Conservation (phyloP, 2,888 invertebrate species). For the Epistrophella euchroma region DNA sequence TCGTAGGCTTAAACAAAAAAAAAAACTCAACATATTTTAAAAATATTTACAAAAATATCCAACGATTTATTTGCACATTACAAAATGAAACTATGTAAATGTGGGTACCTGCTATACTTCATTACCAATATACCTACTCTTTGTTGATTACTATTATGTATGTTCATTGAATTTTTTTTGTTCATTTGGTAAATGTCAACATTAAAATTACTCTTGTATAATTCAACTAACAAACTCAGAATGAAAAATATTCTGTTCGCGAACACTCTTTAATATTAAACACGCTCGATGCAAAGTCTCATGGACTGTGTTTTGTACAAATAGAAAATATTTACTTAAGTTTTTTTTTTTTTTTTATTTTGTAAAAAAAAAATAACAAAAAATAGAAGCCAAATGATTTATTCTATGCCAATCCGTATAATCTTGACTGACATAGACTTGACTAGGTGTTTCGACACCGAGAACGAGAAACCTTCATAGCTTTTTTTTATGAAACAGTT, state of each 20-base stretch:
- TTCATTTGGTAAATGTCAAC: too few species aligned
- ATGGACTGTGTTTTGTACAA: conserved; percentile 32
- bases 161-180: too few species aligned
- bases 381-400: conserved; percentile 12
- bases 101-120: too few species aligned
- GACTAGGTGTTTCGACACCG: conserved; percentile 3
- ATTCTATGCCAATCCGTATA: neutral
- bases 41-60: conserved; percentile 45
- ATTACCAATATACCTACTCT: too few species aligned
- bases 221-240: too few species aligned
- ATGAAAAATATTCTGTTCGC: conserved; percentile 50
- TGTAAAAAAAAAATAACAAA: neutral
- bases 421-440: conserved; percentile 20
- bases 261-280: conserved; percentile 46
- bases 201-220: too few species aligned
- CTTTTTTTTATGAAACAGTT: neutral
- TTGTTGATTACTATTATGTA: too few species aligned
- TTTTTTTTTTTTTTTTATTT: neutral
- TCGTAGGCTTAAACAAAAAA: neutral
- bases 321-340: conserved; percentile 54
- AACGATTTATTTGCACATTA: conserved; percentile 54
- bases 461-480: conserved; percentile 3
- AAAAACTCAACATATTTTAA: conserved; percentile 28
- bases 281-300: conserved; percentile 30
- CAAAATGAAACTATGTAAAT: conserved; percentile 25